A percentile compares a stretch with the other conserved stretches of the same genome.
These are phyloP conservation scores for Enteromius argenteus DNA, from an alignment of 2,797 vertebrate genomes.

Conservation along the genomic window DNA sequence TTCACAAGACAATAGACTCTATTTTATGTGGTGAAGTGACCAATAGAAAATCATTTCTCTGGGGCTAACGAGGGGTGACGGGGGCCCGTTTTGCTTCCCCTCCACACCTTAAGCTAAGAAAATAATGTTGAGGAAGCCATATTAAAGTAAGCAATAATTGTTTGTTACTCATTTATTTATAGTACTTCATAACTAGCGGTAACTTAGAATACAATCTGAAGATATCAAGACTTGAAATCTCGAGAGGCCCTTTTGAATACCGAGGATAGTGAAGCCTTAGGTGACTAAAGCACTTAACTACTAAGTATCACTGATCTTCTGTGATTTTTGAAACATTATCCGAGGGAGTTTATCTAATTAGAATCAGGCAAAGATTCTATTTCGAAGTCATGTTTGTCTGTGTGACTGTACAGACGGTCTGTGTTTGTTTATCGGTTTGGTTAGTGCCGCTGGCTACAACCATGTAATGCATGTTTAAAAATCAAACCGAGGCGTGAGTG, in stretches of 20 bases:
- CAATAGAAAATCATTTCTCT: constrained; percentile 61
- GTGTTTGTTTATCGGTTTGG: too few species aligned
- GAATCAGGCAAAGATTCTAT: neutral
- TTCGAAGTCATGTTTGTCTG: neutral
- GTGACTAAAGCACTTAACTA: constrained; percentile 44
- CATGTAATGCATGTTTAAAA: too few species aligned
- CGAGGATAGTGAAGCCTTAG: neutral
- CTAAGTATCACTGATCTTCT: constrained; percentile 4
- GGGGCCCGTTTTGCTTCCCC: constrained; percentile 46
- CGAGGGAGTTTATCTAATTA: constrained; percentile 1
- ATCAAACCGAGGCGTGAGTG: too few species aligned
- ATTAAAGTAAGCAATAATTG: neutral
- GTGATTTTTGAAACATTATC: constrained; percentile 27
- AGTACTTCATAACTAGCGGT: neutral
- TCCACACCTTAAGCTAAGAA: neutral
- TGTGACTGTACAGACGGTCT: neutral
- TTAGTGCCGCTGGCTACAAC: too few species aligned
- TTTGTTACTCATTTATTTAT: neutral
- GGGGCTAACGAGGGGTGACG: constrained; percentile 63
- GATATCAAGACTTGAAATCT: constrained; percentile 30
- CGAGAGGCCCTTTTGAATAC: neutral
- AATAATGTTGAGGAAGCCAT: neutral
- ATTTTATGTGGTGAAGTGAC: constrained; percentile 52
- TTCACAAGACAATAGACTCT: constrained; percentile 59
- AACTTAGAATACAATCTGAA: constrained; percentile 24